These are phyloP conservation scores for Tragelaphus scriptus DNA, from an alignment of 2,113 vertebrate species.

Conservation along the genomic window DNA sequence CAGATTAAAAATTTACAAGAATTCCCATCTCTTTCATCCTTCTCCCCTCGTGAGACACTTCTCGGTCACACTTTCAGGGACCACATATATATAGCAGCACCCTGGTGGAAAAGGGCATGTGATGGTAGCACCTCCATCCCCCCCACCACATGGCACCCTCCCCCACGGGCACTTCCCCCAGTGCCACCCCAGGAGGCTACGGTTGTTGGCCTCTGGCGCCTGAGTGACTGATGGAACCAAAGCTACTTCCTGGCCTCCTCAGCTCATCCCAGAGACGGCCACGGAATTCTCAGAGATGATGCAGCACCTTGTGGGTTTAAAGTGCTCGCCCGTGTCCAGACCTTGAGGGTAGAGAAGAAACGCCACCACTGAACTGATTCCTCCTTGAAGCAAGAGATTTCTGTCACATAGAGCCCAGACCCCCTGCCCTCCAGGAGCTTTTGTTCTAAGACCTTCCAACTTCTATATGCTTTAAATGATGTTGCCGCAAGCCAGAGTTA, in stretches of 20 bases:
- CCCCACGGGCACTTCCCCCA: background rate
- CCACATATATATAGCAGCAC: background rate
- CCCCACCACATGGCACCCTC: background rate
- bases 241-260: constrained; percentile 24
- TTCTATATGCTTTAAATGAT: background rate
- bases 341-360: background rate
- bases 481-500: background rate
- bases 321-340: background rate
- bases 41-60: constrained; percentile 33
- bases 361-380: background rate
- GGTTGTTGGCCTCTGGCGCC: background rate
- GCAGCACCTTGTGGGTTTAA: background rate
- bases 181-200: background rate
- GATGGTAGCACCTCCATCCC: background rate
- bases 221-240: background rate
- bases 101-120: background rate
- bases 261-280: background rate
- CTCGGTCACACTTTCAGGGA: constrained; percentile 31
- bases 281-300: background rate
- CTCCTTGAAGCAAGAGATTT: background rate
- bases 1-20: constrained; percentile 76
- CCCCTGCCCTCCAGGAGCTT: background rate
- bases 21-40: constrained; percentile 59
- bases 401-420: background rate
- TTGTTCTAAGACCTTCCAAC: background rate